These are phyloP conservation scores for Pipra filicauda DNA, from an alignment of 2,113 vertebrate genomes.

Conservation along the genomic window DNA sequence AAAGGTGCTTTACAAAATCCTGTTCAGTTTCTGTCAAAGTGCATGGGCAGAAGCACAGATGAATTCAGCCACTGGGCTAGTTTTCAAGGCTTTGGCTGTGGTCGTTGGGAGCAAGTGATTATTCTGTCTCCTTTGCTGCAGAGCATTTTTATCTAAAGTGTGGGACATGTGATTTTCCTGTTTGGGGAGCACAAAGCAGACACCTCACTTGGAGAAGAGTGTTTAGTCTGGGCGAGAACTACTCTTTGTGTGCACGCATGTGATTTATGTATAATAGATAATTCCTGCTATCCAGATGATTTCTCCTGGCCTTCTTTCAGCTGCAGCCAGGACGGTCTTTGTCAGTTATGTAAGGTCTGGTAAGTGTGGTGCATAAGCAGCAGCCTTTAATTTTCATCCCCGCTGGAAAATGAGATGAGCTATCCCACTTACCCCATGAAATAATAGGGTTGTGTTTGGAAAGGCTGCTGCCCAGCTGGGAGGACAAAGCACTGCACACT, in stretches of 20 bases:
- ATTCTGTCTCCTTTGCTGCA: background rate
- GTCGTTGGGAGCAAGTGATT: background rate
- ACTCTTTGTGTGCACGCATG: background rate
- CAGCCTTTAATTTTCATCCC: slow-evolving; percentile 48
- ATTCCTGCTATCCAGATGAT: slow-evolving; percentile 52
- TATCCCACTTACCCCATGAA: background rate
- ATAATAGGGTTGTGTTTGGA: slow-evolving; percentile 33
- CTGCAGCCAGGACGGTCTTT: background rate
- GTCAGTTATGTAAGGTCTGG: slow-evolving; percentile 10
- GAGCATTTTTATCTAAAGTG: slow-evolving; percentile 12
- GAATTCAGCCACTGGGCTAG: background rate
- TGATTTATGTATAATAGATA: slow-evolving; percentile 45
- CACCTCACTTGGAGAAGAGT: slow-evolving; percentile 45
- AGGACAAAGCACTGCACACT: background rate
- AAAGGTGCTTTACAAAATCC: background rate
- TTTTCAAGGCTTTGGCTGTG: slow-evolving; percentile 12
- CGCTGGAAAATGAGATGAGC: background rate
- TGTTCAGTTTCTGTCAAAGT: background rate
- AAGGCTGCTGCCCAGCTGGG: slow-evolving; percentile 16
- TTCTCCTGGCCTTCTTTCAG: slow-evolving; percentile 36
- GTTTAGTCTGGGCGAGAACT: slow-evolving; percentile 59
- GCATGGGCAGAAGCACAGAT: background rate
- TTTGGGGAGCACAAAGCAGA: slow-evolving; percentile 31
- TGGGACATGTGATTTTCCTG: slow-evolving; percentile 24
- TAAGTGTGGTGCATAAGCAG: background rate